Conservation (phyloP, 2,888 invertebrate species). For the Protodeltote pygarga region DNA sequence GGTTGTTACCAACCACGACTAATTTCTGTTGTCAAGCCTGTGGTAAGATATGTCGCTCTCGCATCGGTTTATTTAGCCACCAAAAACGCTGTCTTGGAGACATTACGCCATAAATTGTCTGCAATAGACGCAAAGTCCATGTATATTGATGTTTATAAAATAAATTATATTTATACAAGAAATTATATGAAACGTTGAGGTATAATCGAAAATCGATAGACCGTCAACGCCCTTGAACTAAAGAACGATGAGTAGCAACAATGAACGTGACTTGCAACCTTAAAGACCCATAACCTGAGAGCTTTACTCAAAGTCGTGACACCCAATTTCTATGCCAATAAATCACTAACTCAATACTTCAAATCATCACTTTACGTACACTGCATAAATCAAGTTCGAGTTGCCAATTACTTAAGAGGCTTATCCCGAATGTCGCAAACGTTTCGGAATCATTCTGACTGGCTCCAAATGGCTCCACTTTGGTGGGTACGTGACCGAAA, state of each 20-base stretch:
- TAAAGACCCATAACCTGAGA: slow-evolving; percentile 10
- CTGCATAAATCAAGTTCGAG: slow-evolving; percentile 65
- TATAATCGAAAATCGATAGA: slow-evolving; percentile 8
- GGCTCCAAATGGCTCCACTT: slow-evolving; percentile 75
- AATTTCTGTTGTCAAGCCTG: too few species aligned
- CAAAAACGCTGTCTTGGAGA: too few species aligned
- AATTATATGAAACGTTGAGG: too few species aligned
- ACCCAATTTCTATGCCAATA: slow-evolving; percentile 35
- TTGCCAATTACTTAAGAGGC: slow-evolving; percentile 74
- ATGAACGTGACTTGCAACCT: slow-evolving; percentile 34
- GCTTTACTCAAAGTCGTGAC: slow-evolving; percentile 16
- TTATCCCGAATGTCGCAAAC: slow-evolving; percentile 67
- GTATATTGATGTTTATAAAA: too few species aligned
- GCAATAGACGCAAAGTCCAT: too few species aligned
- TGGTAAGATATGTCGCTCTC: too few species aligned
- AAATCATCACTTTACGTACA: slow-evolving; percentile 51
- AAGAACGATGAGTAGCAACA: slow-evolving; percentile 7
- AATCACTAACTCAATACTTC: slow-evolving; percentile 50
- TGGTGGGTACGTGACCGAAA: slow-evolving; percentile 77
- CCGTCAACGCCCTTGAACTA: not conserved
- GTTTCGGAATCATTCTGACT: slow-evolving; percentile 69
- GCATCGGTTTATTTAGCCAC: too few species aligned
- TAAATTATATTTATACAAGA: too few species aligned
- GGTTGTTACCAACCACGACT: too few species aligned
- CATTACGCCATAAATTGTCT: too few species aligned